Percentiles rank a stretch among this genome's conserved stretches.
These are phyloP conservation scores for Habrosyne pyritoides DNA, from an alignment of 2,888 invertebrate species.

Conservation along the genomic window DNA sequence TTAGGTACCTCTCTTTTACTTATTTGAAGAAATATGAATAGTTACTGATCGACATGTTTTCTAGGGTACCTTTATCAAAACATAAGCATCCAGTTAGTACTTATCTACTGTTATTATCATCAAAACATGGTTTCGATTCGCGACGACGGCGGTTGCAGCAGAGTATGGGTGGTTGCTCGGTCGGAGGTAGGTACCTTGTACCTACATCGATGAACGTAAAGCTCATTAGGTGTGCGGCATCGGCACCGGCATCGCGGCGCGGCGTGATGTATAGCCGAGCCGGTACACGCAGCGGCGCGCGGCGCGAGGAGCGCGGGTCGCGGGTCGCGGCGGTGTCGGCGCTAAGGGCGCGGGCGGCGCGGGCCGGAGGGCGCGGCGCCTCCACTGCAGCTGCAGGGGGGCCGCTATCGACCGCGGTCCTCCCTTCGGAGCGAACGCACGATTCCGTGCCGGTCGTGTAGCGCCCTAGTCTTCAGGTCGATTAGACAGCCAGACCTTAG, in stretches of 20 bases:
- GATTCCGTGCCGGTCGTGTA: background rate
- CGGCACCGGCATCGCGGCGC: background rate
- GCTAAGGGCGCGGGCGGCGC: slow-evolving; percentile 5
- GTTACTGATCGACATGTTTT: too few relatives aligned
- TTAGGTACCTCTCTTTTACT: too few relatives aligned
- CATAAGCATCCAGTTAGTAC: too few relatives aligned
- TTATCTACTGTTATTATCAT: too few relatives aligned
- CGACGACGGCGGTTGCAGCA: background rate
- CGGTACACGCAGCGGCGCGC: background rate
- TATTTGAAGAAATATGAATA: too few relatives aligned
- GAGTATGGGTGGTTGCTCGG: background rate
- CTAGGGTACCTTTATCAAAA: too few relatives aligned
- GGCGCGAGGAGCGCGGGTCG: background rate
- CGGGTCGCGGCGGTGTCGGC: slow-evolving; percentile 11
- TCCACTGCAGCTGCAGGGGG: slow-evolving; percentile 1
- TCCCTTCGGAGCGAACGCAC: background rate
- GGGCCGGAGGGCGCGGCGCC: slow-evolving; percentile 9
- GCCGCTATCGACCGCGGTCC: background rate
- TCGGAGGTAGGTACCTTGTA: background rate
- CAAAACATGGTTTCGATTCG: too few relatives aligned
- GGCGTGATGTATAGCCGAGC: too few relatives aligned
- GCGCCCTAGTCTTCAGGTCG: background rate
- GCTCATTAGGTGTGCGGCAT: background rate
- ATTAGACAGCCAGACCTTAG: background rate
- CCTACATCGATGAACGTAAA: too few relatives aligned